Evolutionary conservation across 2,797 vertebrate species (phyloP).

Genomic region (Podarcis lilfordi): DNA sequence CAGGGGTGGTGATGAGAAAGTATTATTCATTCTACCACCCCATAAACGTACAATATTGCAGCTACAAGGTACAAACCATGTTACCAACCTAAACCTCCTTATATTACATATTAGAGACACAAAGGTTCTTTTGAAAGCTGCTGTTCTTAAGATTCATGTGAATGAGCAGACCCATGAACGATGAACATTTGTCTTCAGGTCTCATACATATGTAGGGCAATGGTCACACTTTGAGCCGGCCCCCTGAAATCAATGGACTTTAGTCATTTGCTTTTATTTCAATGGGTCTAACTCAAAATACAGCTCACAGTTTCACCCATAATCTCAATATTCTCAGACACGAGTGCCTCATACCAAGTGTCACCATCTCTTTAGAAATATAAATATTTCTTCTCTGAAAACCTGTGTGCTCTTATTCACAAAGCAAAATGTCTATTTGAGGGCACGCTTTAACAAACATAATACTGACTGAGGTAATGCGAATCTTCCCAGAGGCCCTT

Average conservation of each 20-base stretch:
- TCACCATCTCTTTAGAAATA: not conserved
- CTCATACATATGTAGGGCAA: not conserved
- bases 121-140: not conserved
- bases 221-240: too few relatives aligned
- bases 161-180: not conserved
- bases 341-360: not conserved
- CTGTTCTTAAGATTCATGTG: not conserved
- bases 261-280: too few relatives aligned
- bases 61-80: not conserved
- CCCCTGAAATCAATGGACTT: too few relatives aligned
- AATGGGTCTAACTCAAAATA: too few relatives aligned
- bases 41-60: not conserved
- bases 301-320: not conserved
- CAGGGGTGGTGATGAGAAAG: not conserved
- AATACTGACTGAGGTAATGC: too few relatives aligned
- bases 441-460: conserved; percentile 2
- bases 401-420: conserved; percentile 55
- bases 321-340: not conserved
- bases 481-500: not conserved
- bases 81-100: not conserved
- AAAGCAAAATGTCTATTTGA: conserved; percentile 42
- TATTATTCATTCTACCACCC: not conserved
- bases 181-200: not conserved
- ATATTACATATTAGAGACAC: not conserved
- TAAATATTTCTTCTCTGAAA: conserved; percentile 37